A percentile compares a stretch with the other conserved stretches of the same genome.
Conservation (phyloP, 2,113 vertebrate species). For the Bujurquina vittata region DNA sequence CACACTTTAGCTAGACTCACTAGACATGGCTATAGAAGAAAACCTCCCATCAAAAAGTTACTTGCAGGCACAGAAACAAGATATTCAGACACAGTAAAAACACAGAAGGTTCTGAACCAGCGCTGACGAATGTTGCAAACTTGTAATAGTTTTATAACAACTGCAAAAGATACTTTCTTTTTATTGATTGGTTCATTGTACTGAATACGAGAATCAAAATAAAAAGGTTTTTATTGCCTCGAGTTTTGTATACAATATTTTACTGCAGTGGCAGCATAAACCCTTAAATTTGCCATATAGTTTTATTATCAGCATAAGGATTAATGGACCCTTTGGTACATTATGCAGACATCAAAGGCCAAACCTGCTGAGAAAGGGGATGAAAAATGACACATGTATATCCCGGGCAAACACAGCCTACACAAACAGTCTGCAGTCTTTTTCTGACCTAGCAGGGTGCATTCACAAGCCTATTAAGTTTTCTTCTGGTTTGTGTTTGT, state of each 20-base stretch:
- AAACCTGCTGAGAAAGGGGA: conserved; percentile 9
- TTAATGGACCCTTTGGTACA: conserved; percentile 5
- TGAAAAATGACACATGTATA: neutral
- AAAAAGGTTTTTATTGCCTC: neutral
- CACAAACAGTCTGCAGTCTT: conserved; percentile 5
- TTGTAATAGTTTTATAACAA: neutral
- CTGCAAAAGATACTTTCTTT: neutral
- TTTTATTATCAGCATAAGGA: neutral
- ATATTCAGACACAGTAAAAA: neutral
- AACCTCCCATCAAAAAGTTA: neutral
- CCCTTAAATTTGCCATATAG: neutral
- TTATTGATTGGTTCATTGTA: neutral
- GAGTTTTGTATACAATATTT: conserved; percentile 5
- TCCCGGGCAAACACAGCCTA: neutral
- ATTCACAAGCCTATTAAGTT: conserved; percentile 39
- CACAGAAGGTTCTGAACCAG: neutral
- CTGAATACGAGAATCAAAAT: neutral
- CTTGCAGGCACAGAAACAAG: neutral
- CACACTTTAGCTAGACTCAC: neutral
- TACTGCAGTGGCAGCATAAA: neutral
- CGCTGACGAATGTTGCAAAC: neutral
- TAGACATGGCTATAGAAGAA: neutral
- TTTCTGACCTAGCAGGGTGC: conserved; percentile 8
- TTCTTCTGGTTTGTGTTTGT: conserved; percentile 18
- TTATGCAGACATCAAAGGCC: conserved; percentile 3